Conservation (phyloP, 2,113 vertebrate genomes). For the Varanus komodoensis region DNA sequence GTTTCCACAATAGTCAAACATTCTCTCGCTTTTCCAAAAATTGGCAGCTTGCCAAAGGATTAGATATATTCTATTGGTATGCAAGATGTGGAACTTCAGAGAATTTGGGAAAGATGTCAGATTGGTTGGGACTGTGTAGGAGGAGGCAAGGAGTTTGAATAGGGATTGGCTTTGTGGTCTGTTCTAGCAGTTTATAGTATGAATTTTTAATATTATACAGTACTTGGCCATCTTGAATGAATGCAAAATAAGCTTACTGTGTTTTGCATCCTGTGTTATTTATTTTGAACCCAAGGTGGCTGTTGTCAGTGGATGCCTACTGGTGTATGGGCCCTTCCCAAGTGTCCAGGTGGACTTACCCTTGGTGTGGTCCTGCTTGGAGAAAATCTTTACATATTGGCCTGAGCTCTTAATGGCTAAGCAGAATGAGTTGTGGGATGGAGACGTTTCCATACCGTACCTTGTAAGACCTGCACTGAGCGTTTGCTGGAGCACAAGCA, state of each 20-base stretch:
- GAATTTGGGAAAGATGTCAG: slow-evolving; percentile 56
- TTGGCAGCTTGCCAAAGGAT: slow-evolving; percentile 56
- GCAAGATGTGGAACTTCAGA: slow-evolving; percentile 45
- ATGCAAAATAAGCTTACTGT: slow-evolving; percentile 8
- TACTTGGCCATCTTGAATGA: slow-evolving; percentile 8
- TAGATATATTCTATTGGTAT: slow-evolving; percentile 56
- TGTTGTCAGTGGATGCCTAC: too few relatives aligned
- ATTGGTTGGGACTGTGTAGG: background rate
- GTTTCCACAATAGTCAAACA: slow-evolving; percentile 49
- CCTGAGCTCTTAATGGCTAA: background rate
- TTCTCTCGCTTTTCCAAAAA: slow-evolving; percentile 44
- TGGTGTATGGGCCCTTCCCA: too few relatives aligned
- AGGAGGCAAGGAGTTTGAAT: background rate
- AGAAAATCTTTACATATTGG: too few relatives aligned
- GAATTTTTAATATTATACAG: background rate
- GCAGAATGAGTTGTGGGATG: background rate
- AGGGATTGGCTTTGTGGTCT: slow-evolving; percentile 46
- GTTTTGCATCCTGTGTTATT: too few relatives aligned
- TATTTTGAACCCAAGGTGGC: background rate
- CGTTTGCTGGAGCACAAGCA: too few relatives aligned
- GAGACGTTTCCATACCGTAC: background rate
- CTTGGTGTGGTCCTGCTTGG: too few relatives aligned
- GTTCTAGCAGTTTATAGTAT: background rate
- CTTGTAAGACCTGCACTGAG: too few relatives aligned
- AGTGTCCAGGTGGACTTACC: too few relatives aligned